These are phyloP conservation scores for Gonioctena quinquepunctata DNA, from an alignment of 1,140 invertebrate species.

Conservation along the genomic window DNA sequence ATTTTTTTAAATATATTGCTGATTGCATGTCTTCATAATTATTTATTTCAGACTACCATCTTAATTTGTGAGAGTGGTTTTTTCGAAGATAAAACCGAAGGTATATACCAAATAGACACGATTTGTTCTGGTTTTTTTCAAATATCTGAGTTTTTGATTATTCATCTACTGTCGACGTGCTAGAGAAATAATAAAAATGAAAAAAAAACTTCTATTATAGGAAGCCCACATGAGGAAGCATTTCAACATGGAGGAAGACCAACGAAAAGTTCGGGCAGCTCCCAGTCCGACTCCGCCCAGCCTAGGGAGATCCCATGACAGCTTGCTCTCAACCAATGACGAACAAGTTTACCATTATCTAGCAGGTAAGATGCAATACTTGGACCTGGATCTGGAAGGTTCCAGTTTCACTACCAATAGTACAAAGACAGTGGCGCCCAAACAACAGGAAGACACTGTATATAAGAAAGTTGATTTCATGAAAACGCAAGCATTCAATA, in stretches of 20 bases:
- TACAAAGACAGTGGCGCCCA: slow-evolving; percentile 24
- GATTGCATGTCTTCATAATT: no score
- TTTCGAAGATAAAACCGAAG: no score
- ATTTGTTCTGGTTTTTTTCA: no score
- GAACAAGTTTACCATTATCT: slow-evolving; percentile 40
- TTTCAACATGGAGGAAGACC: slow-evolving; percentile 35
- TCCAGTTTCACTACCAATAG: slow-evolving; percentile 28
- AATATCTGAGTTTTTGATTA: no score
- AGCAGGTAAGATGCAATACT: slow-evolving; percentile 64
- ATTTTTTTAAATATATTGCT: no score
- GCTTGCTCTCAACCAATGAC: slow-evolving; percentile 34
- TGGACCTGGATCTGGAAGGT: slow-evolving; percentile 73
- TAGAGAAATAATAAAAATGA: neutral
- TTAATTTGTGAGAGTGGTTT: no score
- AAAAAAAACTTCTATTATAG: slow-evolving; percentile 9
- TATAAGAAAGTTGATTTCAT: slow-evolving; percentile 91
- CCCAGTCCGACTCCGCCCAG: slow-evolving; percentile 59
- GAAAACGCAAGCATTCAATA: slow-evolving; percentile 88
- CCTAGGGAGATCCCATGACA: slow-evolving; percentile 39
- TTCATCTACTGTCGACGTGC: no score
- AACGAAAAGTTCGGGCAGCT: slow-evolving; percentile 56
- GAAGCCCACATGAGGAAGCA: slow-evolving; percentile 39
- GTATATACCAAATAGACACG: no score
- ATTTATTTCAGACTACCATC: no score
- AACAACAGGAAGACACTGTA: slow-evolving; percentile 65